Evolutionary conservation across 1,140 invertebrate species (phyloP).

Genomic region (Lordiphosa stackelbergi): DNA sequence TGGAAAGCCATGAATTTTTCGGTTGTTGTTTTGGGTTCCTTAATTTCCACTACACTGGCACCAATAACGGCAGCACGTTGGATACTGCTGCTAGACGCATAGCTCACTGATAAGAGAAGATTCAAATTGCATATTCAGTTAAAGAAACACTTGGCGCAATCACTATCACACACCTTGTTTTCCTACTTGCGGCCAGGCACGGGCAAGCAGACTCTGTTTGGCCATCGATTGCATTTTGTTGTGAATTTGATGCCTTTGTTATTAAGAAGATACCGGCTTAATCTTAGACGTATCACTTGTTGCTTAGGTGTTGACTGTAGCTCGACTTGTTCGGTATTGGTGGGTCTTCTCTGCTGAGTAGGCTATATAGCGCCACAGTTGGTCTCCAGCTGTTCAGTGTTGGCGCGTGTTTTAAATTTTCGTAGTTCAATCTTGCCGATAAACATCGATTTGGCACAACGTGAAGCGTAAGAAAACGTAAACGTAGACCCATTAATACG

Average conservation of each 20-base stretch:
- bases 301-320: too few relatives aligned
- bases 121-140: constrained; percentile 5
- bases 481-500: too few relatives aligned
- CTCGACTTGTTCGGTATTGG: too few relatives aligned
- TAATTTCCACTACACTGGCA: constrained; percentile 51
- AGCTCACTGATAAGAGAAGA: constrained; percentile 40
- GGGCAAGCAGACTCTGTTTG: constrained; percentile 50
- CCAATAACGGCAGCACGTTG: constrained; percentile 22
- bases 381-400: too few relatives aligned
- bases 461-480: too few relatives aligned
- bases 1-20: constrained; percentile 79
- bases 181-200: constrained; percentile 49
- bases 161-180: constrained; percentile 54
- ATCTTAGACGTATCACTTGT: neutral
- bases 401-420: too few relatives aligned
- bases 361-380: too few relatives aligned
- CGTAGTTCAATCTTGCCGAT: too few relatives aligned
- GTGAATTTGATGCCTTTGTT: too few relatives aligned
- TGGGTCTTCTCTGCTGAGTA: too few relatives aligned
- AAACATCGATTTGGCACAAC: too few relatives aligned
- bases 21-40: constrained; percentile 46
- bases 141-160: constrained; percentile 1
- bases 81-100: constrained; percentile 42
- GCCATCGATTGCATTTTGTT: constrained; percentile 59
- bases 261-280: constrained; percentile 4